Evolutionary conservation across 2,888 invertebrate genomes (phyloP).

Genomic region (Paralinhomoeus sp.): DNA sequence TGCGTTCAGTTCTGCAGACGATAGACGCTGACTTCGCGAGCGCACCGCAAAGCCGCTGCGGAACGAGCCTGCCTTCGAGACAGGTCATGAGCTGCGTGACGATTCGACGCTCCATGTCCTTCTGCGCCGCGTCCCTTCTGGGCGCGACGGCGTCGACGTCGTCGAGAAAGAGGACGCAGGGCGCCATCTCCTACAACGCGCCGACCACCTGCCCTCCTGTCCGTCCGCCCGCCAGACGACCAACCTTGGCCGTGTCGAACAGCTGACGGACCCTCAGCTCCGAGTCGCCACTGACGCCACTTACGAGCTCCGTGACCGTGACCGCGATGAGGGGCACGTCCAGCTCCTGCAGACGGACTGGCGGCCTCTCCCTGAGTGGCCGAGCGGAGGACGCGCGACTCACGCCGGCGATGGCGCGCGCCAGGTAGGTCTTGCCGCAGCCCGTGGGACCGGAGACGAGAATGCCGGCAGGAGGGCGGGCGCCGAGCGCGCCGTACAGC

Average conservation of each 20-base stretch:
- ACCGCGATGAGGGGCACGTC: slow-evolving; percentile 60
- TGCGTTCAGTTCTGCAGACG: too few relatives aligned
- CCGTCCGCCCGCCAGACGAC: slow-evolving; percentile 10
- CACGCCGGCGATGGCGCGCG: slow-evolving; percentile 16
- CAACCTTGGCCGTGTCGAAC: slow-evolving; percentile 54
- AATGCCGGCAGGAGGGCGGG: slow-evolving; percentile 66
- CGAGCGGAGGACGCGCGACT: too few relatives aligned
- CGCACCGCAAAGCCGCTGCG: too few relatives aligned
- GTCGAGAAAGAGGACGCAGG: slow-evolving; percentile 56
- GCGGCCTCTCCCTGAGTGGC: too few relatives aligned
- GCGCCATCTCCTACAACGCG: slow-evolving; percentile 1
- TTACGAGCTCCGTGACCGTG: slow-evolving; percentile 70
- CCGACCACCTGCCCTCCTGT: slow-evolving; percentile 11
- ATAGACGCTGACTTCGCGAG: too few relatives aligned
- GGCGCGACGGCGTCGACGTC: slow-evolving; percentile 89
- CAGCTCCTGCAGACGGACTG: slow-evolving; percentile 48
- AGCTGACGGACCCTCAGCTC: slow-evolving; percentile 72
- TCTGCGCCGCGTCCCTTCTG: slow-evolving; percentile 62
- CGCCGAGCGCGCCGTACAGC: slow-evolving; percentile 57
- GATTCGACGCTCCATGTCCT: slow-evolving; percentile 85
- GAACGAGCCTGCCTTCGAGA: slow-evolving; percentile 44
- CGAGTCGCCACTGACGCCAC: slow-evolving; percentile 81
- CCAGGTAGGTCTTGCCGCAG: slow-evolving; percentile 45
- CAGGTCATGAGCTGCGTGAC: slow-evolving; percentile 72
- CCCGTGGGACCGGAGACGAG: slow-evolving; percentile 86